Conservation (phyloP, 64 coral and sea anemone species). For the Actinia tenebrosa region DNA sequence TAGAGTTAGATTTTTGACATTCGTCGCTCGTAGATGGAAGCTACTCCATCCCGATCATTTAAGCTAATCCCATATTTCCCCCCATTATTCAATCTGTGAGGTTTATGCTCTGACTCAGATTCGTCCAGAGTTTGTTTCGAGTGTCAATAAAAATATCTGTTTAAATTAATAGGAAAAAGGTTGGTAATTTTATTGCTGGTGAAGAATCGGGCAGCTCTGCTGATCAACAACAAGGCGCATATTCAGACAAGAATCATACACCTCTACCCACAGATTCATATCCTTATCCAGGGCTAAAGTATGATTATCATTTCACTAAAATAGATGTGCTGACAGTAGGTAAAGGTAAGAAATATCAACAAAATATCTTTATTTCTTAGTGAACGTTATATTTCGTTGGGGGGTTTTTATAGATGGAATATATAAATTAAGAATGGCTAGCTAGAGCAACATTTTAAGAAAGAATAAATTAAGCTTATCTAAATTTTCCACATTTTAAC, state of each 20-base stretch:
- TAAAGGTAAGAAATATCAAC: slow-evolving; percentile 33
- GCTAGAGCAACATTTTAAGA: no score
- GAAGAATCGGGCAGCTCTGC: slow-evolving; percentile 42
- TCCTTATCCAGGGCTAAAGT: slow-evolving; percentile 60
- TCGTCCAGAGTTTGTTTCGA: not conserved
- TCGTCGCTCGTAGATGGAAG: not conserved
- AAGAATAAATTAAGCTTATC: no score
- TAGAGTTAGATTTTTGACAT: not conserved
- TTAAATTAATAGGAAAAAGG: slow-evolving; percentile 66
- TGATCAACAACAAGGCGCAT: slow-evolving; percentile 9
- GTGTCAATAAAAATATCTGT: no score
- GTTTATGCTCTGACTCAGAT: no score
- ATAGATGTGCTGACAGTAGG: slow-evolving; percentile 80
- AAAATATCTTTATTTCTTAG: not conserved
- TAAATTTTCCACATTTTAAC: no score
- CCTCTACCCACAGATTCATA: slow-evolving; percentile 69
- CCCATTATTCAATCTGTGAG: no score
- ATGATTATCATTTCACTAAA: slow-evolving; percentile 52
- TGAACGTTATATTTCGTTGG: no score
- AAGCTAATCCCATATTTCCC: no score
- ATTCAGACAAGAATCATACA: slow-evolving; percentile 54
- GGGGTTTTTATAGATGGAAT: no score
- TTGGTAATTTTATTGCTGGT: slow-evolving; percentile 95
- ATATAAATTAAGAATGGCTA: no score
- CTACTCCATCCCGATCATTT: no score